Base-by-base conservation (phyloP, 2,113 vertebrate genomes). In the Mus spicilegus region DNA sequence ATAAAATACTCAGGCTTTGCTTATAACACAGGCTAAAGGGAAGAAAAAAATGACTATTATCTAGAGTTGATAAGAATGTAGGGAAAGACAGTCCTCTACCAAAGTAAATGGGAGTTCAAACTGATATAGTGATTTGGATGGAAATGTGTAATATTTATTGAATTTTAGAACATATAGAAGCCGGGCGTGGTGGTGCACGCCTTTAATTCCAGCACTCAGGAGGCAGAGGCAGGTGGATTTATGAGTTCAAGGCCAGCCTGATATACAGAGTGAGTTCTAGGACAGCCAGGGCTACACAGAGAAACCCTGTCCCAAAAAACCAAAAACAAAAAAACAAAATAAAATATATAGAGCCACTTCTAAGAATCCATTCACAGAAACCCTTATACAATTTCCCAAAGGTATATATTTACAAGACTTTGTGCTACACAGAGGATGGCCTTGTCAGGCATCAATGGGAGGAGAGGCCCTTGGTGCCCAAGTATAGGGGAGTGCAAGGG, bases 1-100 rank as follows among this genome's bases (percentile, higher is more conserved):
- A 77, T 73, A 75, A 69, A 94, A 78, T 61, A 75, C 20, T 30
- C 58, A n/a, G 39, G 5, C 82, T 97, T 96, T 96, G 49, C 24
- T 93, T 24, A 84, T 84, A 84, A 69, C 12, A 61, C n/a, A 89
- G 2, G 9, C 19, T n/a, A 69, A 91, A 80, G 89, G 78, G 56
- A 58, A 56, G 77, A 20, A 39, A 61, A 89, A 78, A 85, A 51
- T 67, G 70, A 78, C 70, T 85, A 30, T 92, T 39, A 92, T 12
- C 28, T 72, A 28, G 19, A 51, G 17, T 91, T 75, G 36, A 81
- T 54, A 89, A 86, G 42, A 36, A 90, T 42, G 22, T 73, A 11
- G 17, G 70, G 20, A 94, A 91, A 92, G 69, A 1, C 7, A 6
- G 56, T 72, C 61, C 10, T 6, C 13, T 11, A 5, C 42, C 76